Evolutionary conservation across 1,140 invertebrate species (phyloP).

Genomic region (Rhynchophorus ferrugineus): DNA sequence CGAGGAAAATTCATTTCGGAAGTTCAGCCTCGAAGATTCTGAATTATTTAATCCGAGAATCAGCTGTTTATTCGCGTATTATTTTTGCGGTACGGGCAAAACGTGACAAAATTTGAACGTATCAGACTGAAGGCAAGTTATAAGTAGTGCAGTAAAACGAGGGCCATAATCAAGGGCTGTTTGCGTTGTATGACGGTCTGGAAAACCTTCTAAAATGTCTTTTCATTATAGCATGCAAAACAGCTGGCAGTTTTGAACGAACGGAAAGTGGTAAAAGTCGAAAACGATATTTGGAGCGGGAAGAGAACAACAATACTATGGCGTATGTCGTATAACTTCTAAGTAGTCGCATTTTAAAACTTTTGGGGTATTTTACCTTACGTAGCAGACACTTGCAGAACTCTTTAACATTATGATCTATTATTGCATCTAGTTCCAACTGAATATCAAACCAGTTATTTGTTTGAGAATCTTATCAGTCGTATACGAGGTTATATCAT

Average conservation of each 20-base stretch:
- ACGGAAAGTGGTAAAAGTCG: constrained; percentile 24
- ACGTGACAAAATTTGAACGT: constrained; percentile 17
- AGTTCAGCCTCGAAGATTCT: too few species aligned
- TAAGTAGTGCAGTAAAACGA: constrained; percentile 15
- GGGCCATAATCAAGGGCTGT: constrained; percentile 17
- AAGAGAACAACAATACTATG: constrained; percentile 19
- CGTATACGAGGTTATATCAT: too few species aligned
- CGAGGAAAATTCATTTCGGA: too few species aligned
- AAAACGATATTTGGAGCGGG: constrained; percentile 21
- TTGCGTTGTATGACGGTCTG: constrained; percentile 24
- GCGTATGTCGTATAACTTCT: constrained; percentile 18
- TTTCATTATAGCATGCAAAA: constrained; percentile 38
- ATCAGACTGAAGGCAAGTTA: constrained; percentile 10
- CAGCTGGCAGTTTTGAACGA: constrained; percentile 27
- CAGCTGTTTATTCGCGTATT: background rate
- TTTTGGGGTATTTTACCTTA: constrained; percentile 14
- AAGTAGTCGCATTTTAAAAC: constrained; percentile 16
- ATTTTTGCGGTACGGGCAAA: constrained; percentile 2
- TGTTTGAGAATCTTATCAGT: too few species aligned
- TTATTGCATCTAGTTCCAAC: constrained; percentile 7
- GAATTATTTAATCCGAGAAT: background rate
- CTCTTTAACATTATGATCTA: constrained; percentile 9
- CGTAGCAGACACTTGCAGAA: constrained; percentile 11
- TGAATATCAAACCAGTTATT: too few species aligned
- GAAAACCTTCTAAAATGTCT: constrained; percentile 30